Percentiles rank a stretch among this genome's conserved stretches.
Evolutionary conservation across 2,797 vertebrate species (phyloP).

Genomic region (Gallinago stenura): DNA sequence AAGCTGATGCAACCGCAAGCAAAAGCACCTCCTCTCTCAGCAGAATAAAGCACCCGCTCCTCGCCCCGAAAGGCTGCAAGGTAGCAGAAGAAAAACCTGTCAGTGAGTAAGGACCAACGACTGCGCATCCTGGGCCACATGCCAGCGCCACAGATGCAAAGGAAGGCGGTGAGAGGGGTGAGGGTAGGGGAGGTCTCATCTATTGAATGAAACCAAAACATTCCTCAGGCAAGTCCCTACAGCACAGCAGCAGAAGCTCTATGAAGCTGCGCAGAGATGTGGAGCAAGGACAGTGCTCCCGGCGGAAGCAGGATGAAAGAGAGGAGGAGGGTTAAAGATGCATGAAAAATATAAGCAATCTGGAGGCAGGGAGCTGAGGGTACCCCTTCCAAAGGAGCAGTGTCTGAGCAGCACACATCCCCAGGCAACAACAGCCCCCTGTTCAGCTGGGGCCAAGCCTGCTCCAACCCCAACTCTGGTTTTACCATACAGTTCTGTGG

Average conservation of each 20-base stretch:
- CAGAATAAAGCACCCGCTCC: background rate
- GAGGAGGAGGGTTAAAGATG: rapidly evolving
- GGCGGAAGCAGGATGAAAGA: background rate
- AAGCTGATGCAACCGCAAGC: slow-evolving; percentile 48
- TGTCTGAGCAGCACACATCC: background rate
- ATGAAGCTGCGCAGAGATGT: background rate
- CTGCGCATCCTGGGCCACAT: background rate
- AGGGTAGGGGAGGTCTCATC: background rate
- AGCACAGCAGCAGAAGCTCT: background rate
- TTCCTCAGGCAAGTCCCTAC: background rate
- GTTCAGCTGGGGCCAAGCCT: background rate
- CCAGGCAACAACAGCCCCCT: background rate
- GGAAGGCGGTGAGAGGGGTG: background rate
- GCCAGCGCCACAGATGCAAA: background rate
- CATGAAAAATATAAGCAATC: background rate
- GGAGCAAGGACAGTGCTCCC: background rate
- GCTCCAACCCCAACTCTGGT: background rate
- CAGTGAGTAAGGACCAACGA: background rate
- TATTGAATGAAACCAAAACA: background rate
- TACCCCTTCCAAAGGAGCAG: rapidly evolving
- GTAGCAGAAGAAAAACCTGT: background rate
- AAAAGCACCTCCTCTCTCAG: slow-evolving; percentile 31
- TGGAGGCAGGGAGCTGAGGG: background rate
- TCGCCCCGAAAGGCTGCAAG: background rate
- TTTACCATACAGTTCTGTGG: background rate